Evolutionary conservation across 2,797 vertebrate species (phyloP), one percentile per base, ranked within the genome.

Genomic region (Sebastes paucispinis): DNA sequence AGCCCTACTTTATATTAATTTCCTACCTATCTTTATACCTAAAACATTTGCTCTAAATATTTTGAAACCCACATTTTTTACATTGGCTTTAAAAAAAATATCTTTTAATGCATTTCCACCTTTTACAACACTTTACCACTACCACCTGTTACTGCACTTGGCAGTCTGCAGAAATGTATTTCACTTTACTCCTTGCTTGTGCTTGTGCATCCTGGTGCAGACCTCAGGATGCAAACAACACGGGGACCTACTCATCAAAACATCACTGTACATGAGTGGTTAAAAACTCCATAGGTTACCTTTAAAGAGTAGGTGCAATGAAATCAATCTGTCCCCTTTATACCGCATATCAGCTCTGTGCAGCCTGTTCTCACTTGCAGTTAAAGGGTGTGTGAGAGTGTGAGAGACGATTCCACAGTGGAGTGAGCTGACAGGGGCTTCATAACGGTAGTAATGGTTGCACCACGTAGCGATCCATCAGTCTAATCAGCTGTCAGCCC

Each of bases 401-500:
- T 72, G 79, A 83, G 81, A 79, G 80, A 77, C 82, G 73, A 85
- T 75, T 74, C 73, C 74, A 69, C 79, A 83, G 72, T 70, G 67
- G 59, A 58, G 60, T 66, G 87, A 87, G 75, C 84, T 77, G 79
- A 87, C 79, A 77, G 84, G 24, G 54, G 68, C 80, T 81, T 84
- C 85, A 85, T 85, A 86, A 85, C 69, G 34, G 60, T 65, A 68
- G 82, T 89, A 82, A 87, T 85, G 90, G 79, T 72, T 73, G 72
- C 79, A 80, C 82, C 84, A 75, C 79, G 67, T 68, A 59, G 81
- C 77, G 81, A 91, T 91, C 87, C 79, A 84, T 93, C 88, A 85
- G 69, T 82, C 82, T 89, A 85, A 91, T 93, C 91, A 91, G 80
- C 71, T 79, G 87, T 85, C 89, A 77, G 86, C 34, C 47, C 69